Base-by-base conservation (phyloP, 30 jellyfish, hydroid and myxozoan species). In the Pelagia noctiluca region DNA sequence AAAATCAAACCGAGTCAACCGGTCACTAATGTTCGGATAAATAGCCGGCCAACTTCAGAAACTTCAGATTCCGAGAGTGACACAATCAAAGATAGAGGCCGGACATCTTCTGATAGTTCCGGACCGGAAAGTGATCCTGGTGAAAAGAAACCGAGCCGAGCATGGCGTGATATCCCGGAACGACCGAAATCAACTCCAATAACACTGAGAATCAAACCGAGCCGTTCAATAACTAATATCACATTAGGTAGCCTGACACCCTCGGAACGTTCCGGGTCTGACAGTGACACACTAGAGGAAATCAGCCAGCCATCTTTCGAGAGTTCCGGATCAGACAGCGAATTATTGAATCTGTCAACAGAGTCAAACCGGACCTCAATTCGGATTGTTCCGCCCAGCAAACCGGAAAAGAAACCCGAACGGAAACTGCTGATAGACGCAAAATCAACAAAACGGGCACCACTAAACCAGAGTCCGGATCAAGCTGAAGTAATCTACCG, bases 321-420 rank as follows among this genome's bases (percentile, higher is more conserved):
- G 32, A 79, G 82, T 24, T 63, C 65, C 50, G 65, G 82, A 37
- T 79, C 89, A 12, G 89, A 82, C 2, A 75, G 82, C 11, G 89
- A 79, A 35, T 7, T 10, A 3, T 61, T 82, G 37, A n/a, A n/a
- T n/a, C n/a, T n/a, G n/a, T n/a, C n/a, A n/a, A n/a, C n/a, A n/a
- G 75, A 54, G 26, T 61, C 38, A 7, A 35, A 82, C 31, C 85
- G 92, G 46, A 82, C 92, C 0, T 68, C 92, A 0, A 68, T 82
- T 50, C 92, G 86, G 0, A 82, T 82, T 26, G 92, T 82, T 23
- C 42, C 92, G 25, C 24, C 68, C 12, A 31, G 18, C 76, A 65
- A n/a, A 49, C 31, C 54, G 84, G 50, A 50, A 77, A 70, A 12
- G 22, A 31, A 7, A 18, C 61, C 29, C 68, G 47, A 29, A 3